These are phyloP conservation scores for Allobates femoralis DNA, from an alignment of 2,797 vertebrate genomes.

Conservation along the genomic window DNA sequence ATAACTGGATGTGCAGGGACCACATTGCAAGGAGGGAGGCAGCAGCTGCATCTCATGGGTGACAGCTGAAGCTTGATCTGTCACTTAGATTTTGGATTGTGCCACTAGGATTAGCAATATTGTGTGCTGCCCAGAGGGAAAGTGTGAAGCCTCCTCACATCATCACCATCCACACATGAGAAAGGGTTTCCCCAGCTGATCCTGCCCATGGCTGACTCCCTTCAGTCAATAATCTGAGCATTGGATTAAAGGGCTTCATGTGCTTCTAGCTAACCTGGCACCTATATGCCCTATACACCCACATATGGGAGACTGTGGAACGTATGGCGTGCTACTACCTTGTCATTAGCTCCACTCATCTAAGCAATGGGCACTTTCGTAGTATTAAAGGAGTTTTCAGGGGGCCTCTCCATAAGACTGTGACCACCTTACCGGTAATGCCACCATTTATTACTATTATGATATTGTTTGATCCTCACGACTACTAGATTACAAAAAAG, in stretches of 20 bases:
- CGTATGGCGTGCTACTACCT: slow-evolving; percentile 96
- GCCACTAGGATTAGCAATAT: slow-evolving; percentile 28
- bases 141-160: slow-evolving; percentile 6
- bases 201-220: slow-evolving; percentile 65
- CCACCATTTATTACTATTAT: neutral
- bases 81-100: slow-evolving; percentile 38
- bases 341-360: slow-evolving; percentile 97
- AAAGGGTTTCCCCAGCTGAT: slow-evolving; percentile 64
- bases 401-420: slow-evolving; percentile 89
- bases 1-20: slow-evolving; percentile 26
- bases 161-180: slow-evolving; percentile 64
- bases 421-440: slow-evolving; percentile 87
- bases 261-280: slow-evolving; percentile 54
- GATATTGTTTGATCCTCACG: neutral
- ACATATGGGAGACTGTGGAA: slow-evolving; percentile 70
- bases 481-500: neutral
- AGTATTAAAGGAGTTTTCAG: slow-evolving; percentile 98
- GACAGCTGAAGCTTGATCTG: slow-evolving; percentile 48
- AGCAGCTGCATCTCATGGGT: slow-evolving; percentile 17
- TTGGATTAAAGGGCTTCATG: slow-evolving; percentile 67
- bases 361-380: slow-evolving; percentile 96
- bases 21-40: slow-evolving; percentile 27
- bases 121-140: neutral
- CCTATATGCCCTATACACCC: slow-evolving; percentile 52
- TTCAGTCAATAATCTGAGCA: slow-evolving; percentile 65